These are phyloP conservation scores for Syritta pipiens DNA, from an alignment of 2,888 invertebrate genomes.

Conservation along the genomic window DNA sequence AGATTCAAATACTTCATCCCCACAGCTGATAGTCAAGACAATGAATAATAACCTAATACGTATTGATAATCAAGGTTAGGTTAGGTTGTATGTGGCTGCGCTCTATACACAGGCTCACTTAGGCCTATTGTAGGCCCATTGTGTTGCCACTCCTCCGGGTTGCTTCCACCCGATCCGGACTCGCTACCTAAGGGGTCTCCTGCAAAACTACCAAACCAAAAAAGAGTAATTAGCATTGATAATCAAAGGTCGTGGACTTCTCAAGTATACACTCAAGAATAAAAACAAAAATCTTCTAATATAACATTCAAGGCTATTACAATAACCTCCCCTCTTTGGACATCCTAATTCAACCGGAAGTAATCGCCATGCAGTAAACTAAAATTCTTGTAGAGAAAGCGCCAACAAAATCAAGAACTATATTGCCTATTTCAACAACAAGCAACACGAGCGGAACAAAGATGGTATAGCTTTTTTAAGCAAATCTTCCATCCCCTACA, in stretches of 20 bases:
- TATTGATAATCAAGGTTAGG: background rate
- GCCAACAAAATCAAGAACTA: background rate
- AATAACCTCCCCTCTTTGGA: background rate
- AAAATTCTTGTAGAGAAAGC: background rate
- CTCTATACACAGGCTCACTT: background rate
- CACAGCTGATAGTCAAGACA: background rate
- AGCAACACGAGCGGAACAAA: background rate
- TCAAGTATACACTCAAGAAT: background rate
- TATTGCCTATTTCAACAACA: background rate
- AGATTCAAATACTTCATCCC: background rate
- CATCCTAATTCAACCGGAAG: background rate
- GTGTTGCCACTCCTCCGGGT: too few species aligned
- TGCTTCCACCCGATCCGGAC: too few species aligned
- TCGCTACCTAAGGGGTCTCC: too few species aligned
- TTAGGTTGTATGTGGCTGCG: too few species aligned
- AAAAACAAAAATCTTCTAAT: background rate
- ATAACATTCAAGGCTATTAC: background rate
- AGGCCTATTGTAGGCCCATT: background rate
- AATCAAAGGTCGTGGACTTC: background rate
- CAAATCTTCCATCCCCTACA: conserved; percentile 1
- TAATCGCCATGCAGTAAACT: background rate
- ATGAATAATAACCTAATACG: background rate
- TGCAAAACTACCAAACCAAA: background rate
- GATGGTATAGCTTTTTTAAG: background rate
- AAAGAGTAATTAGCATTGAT: background rate